Evolutionary conservation across 2,113 vertebrate species (phyloP).

Genomic region (Dromaius novaehollandiae): DNA sequence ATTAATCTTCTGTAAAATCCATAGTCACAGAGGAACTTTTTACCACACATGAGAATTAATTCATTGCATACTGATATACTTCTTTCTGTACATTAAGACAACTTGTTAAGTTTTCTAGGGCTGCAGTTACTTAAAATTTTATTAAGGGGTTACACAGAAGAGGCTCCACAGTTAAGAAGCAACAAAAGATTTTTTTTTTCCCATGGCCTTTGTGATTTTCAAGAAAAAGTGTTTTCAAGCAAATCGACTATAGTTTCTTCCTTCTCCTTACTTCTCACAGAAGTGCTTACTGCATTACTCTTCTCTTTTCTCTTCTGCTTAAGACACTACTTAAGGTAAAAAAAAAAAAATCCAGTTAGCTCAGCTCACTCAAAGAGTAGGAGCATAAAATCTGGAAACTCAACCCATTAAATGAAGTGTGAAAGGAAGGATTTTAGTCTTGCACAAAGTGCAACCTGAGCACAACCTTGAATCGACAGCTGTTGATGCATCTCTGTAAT

Average conservation of each 20-base stretch:
- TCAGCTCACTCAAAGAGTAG: background rate
- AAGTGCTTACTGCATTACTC: background rate
- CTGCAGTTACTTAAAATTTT: constrained; percentile 4
- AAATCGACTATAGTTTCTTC: background rate
- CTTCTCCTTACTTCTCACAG: background rate
- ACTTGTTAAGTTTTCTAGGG: constrained; percentile 1
- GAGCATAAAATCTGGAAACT: background rate
- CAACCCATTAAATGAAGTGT: background rate
- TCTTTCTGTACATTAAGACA: constrained; percentile 1
- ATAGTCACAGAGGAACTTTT: background rate
- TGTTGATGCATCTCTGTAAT: background rate
- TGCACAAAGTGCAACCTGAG: background rate
- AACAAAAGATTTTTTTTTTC: background rate
- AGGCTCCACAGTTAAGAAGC: background rate
- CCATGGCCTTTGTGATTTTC: background rate
- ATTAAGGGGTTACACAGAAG: background rate
- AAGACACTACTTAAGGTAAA: background rate
- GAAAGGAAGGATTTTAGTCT: background rate
- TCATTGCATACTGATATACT: background rate
- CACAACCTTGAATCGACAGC: background rate
- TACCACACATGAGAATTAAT: background rate
- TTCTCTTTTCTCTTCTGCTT: background rate
- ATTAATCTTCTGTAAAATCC: constrained; percentile 12
- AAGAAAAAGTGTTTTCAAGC: background rate
- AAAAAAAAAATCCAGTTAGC: background rate